Evolutionary conservation across 2,797 vertebrate species (phyloP), one percentile per base, ranked within the genome.

Genomic region (Microctenopoma lineatum): DNA sequence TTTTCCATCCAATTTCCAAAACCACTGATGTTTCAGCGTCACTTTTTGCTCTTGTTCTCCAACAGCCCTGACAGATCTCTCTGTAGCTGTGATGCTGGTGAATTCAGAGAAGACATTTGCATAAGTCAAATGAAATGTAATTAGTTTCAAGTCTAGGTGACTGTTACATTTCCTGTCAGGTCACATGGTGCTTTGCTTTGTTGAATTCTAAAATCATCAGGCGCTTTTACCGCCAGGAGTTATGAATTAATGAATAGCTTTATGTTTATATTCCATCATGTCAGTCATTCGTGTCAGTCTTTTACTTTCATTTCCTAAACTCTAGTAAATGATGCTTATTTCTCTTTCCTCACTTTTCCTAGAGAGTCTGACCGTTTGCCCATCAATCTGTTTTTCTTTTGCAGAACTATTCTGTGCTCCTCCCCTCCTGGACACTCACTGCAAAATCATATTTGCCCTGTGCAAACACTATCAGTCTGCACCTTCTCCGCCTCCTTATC

Each of bases 401-500:
- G 0, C 38, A 51, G 42, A 62, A 32, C 13, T 1, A 27, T 21
- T 50, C 29, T 27, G 27, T 57, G 59, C 44, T 52, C 2, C 53
- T 52, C 48, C 36, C 32, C n/a, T 67, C 34, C 59, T 32, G 27
- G 44, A 63, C 61, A 81, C 18, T 60, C 60, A 77, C 25, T 52
- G 65, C 47, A 57, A 42, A 0, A 2, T 73, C 50, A 46, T 77
- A 75, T 86, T 82, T 84, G 60, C 65, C 50, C 36, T 55, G 46
- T 58, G 56, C 71, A 84, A 81, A 84, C 73, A 59, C 4, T 16
- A 8, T 72, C 51, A 70, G 67, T 77, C 61, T 73, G 71, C 45
- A 58, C 34, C 26, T 47, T 75, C 45, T 54, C 58, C 34, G 41
- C 47, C 21, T 63, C 29, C 55, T 39, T 16, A 12, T 57, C 57